Conservation (phyloP, 2,888 invertebrate genomes). For the Eilema sororculum region DNA sequence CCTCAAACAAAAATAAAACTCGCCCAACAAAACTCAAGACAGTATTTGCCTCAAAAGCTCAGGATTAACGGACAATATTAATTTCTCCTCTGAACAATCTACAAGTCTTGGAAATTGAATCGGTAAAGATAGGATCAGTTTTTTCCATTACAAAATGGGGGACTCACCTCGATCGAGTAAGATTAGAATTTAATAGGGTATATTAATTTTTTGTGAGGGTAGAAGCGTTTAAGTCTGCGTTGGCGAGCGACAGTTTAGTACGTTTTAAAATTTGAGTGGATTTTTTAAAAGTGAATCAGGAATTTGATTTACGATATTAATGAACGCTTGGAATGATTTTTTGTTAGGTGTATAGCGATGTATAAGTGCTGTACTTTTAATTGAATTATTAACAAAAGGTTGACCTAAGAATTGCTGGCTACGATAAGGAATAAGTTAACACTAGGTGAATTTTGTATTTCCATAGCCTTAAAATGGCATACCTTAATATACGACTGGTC, state of each 20-base stretch:
- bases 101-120: conserved; percentile 66
- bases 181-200: conserved; percentile 65
- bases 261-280: conserved; percentile 26
- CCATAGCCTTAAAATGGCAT: no score
- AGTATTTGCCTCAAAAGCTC: conserved; percentile 39
- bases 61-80: conserved; percentile 59
- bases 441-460: no score
- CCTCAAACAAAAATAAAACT: conserved; percentile 20
- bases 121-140: conserved; percentile 63
- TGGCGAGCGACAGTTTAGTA: conserved; percentile 31
- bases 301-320: conserved; percentile 8
- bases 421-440: no score
- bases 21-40: conserved; percentile 25
- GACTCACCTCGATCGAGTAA: conserved; percentile 48
- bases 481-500: no score
- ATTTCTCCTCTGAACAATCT: conserved; percentile 58
- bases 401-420: neutral
- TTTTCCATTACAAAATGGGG: conserved; percentile 66
- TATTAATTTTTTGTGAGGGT: conserved; percentile 60
- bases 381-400: neutral
- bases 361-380: neutral
- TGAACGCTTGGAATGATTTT: neutral
- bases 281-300: conserved; percentile 22
- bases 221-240: conserved; percentile 34
- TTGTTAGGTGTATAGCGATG: neutral